A percentile compares a stretch with the other conserved stretches of the same genome.
Conservation (phyloP, 2,113 vertebrate genomes). For the Oenanthe melanoleuca region DNA sequence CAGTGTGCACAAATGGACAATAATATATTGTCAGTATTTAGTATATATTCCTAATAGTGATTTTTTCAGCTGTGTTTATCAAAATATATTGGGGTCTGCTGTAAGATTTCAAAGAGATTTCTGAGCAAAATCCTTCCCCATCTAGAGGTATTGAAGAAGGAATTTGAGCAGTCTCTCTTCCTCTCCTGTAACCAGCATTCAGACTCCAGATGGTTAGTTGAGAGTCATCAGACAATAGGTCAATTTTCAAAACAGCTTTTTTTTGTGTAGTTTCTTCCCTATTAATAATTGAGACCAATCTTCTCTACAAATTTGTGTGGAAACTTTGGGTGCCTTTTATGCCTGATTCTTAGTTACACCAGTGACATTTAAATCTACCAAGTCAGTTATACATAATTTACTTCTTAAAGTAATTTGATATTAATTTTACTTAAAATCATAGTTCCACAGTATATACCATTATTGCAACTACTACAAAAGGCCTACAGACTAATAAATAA, state of each 20-base stretch:
- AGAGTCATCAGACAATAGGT: not conserved
- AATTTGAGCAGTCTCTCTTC: not conserved
- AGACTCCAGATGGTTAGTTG: not conserved
- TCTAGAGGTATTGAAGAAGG: not conserved
- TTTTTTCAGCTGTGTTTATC: not conserved
- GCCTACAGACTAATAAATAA: not conserved
- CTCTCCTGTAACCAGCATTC: not conserved
- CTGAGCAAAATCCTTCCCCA: not conserved
- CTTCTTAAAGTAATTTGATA: not conserved
- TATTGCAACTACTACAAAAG: not conserved
- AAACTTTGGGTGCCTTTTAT: fast-evolving
- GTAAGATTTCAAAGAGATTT: not conserved
- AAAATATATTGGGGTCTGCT: not conserved
- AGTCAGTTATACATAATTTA: not conserved
- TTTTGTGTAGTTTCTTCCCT: not conserved
- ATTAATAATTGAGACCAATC: not conserved
- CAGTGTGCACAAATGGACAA: not conserved
- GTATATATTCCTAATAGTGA: not conserved
- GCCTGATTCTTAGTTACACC: not conserved
- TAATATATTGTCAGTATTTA: not conserved
- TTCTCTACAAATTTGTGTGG: not conserved
- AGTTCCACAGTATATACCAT: not conserved
- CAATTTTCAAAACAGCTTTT: not conserved
- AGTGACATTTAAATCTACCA: not conserved
- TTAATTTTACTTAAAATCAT: not conserved